phyloP scores from a whole-genome alignment of 2,113 vertebrate genomes.

The Nothocercus julius region DNA sequence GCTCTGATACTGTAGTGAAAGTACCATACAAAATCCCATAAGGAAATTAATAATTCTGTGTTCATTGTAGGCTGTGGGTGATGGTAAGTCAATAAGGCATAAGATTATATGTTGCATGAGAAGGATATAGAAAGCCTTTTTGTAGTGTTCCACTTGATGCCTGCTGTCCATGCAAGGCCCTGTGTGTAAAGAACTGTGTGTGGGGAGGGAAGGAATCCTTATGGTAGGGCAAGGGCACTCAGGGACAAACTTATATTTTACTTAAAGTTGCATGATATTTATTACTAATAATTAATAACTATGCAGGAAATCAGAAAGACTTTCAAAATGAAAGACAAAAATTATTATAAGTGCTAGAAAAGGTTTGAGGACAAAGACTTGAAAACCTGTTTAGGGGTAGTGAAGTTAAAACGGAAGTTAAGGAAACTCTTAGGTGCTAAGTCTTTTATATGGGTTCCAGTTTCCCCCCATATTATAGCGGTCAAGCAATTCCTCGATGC shows the following conservation, averaged over 20 bases:
- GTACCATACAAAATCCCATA: constrained; percentile 25
- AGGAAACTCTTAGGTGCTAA: background rate
- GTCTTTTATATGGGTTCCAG: background rate
- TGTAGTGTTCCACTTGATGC: background rate
- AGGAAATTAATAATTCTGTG: constrained; percentile 40
- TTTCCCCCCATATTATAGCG: background rate
- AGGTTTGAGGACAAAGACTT: too few species aligned
- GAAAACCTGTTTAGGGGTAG: background rate
- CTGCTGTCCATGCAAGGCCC: background rate
- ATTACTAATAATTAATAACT: too few species aligned
- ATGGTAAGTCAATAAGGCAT: background rate
- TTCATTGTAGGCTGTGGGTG: background rate
- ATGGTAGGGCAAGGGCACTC: background rate
- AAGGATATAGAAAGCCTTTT: background rate
- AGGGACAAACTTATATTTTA: background rate
- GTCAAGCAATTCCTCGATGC: background rate
- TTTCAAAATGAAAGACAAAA: background rate
- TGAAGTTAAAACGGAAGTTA: background rate
- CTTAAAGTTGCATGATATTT: background rate
- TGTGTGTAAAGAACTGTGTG: background rate
- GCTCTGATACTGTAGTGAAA: constrained; percentile 14
- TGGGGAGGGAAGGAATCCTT: background rate
- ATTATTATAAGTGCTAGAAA: background rate
- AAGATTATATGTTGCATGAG: background rate
- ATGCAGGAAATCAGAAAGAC: background rate